Evolutionary conservation across 2,113 vertebrate species (phyloP).

Genomic region (Lepus timidus): DNA sequence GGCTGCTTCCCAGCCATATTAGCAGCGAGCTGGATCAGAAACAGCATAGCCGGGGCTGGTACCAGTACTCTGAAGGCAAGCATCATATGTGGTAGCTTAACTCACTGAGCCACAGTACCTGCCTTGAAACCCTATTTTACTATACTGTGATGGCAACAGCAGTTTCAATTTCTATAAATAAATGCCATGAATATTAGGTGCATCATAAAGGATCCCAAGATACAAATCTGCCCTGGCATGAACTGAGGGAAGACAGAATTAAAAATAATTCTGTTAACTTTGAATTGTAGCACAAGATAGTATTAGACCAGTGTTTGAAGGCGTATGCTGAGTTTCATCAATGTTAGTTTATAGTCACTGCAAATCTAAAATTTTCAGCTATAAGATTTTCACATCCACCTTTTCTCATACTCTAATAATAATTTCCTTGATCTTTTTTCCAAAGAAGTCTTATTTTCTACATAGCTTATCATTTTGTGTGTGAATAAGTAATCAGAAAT

Average conservation of each 20-base stretch:
- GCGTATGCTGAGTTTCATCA: not conserved
- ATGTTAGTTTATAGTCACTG: not conserved
- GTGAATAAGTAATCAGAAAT: not conserved
- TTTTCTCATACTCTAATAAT: not conserved
- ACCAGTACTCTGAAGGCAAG: too few relatives aligned
- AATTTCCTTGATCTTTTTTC: not conserved
- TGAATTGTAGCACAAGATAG: not conserved
- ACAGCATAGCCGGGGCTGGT: too few relatives aligned
- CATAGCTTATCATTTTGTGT: not conserved
- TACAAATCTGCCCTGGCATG: not conserved
- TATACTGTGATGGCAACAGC: not conserved
- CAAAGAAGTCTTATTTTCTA: not conserved
- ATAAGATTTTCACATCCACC: not conserved
- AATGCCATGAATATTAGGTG: not conserved
- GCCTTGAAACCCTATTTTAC: not conserved
- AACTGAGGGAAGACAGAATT: not conserved
- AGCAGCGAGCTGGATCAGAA: too few relatives aligned
- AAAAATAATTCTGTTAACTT: constrained; percentile 11
- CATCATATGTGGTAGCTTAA: too few relatives aligned
- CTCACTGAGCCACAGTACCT: too few relatives aligned
- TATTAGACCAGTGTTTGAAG: not conserved
- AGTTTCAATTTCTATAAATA: constrained; percentile 34
- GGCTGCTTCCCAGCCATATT: too few relatives aligned
- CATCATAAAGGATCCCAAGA: not conserved
- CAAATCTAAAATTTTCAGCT: not conserved